Evolutionary conservation across 2,888 invertebrate genomes (phyloP), one percentile per base, ranked within the genome.

Genomic region (Machimus rusticus): DNA sequence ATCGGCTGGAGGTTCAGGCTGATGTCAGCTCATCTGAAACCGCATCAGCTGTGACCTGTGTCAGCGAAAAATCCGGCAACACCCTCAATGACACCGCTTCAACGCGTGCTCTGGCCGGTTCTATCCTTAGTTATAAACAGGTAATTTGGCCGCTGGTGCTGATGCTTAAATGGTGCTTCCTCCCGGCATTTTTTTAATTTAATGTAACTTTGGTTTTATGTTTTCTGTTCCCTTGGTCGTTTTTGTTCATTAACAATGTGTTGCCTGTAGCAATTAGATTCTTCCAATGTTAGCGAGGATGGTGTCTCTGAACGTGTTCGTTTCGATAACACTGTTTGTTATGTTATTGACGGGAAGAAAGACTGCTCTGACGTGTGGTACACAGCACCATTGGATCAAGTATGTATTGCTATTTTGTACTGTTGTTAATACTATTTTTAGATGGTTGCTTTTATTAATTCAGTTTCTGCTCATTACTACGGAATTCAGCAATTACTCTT

Each of bases 41-140:
- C 14, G 94, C 94, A 31, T 95, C 95, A 1, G 94, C 94, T 16
- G 93, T 93, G 0, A 94, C 95, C 76, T 95, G 95, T 90, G 93
- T 96, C 16, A 95, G 95, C 46, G 95, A 95, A 90, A 95, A 95
- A 90, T 95, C 95, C n/a, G 95, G 94, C 1, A 90, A 90, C 84
- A 90, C 90, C 12, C 89, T 90, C 9, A 90, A 91, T 55, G 91
- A 91, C 86, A 94, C 94, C 23, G 96, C 96, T 28, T 96, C 96
- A 74, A 96, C 96, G 0, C 94, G 95, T 90, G 97, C 96, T 57
- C 93, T 97, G 89, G 96, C 97, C 74, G 97, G 97, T 23, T 96
- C 96, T 23, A 94, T 96, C 90, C 93, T 95, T 88, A 95, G 95
- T 91, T 95, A 95, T 91, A 95, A 95, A 93, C 95, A 95, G 88